Evolutionary conservation across 1,140 invertebrate genomes (phyloP).

Genomic region (fruit fly (Drosophila melanogaster)): Release_6_plus_ISO1_MT NT_033777.3:9763501-9764000

Average conservation of each 20-base stretch:
- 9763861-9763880: conserved; percentile 4
- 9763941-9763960: neutral
- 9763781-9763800: conserved; percentile 70
- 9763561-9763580: neutral
- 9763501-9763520: too few relatives aligned
- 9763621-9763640: neutral
- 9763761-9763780: conserved; percentile 71
- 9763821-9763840: conserved; percentile 9
- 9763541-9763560: neutral
- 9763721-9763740: conserved; percentile 20
- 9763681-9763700: neutral
- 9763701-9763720: neutral
- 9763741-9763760: conserved; percentile 46
- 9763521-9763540: too few relatives aligned
- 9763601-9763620: neutral
- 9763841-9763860: neutral
- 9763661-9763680: neutral
- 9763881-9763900: conserved; percentile 3
- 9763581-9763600: neutral
- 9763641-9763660: neutral
- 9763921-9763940: conserved; percentile 41
- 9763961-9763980: neutral
- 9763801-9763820: conserved; percentile 59
- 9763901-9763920: conserved; percentile 64
- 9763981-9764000: neutral